Evolutionary conservation across 1,140 invertebrate species (phyloP).

Genomic region (Drosophila chauvacae): DNA sequence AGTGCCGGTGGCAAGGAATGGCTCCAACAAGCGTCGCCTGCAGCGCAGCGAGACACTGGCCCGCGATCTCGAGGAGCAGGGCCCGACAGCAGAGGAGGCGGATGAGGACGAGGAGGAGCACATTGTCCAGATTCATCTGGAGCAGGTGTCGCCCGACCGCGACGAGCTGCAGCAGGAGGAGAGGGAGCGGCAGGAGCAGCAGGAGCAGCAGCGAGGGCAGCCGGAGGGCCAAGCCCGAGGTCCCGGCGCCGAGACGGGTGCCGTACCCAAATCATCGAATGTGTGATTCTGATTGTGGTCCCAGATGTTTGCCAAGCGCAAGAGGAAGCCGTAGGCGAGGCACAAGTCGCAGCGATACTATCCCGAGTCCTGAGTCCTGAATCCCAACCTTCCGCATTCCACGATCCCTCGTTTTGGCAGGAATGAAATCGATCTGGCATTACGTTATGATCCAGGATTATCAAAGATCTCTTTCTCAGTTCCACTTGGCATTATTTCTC

Average conservation of each 20-base stretch:
- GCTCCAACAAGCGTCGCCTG: constrained; percentile 52
- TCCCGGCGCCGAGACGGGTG: constrained; percentile 43
- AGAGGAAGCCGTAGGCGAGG: constrained; percentile 45
- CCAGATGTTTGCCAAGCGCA: constrained; percentile 73
- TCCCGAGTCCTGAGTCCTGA: not conserved
- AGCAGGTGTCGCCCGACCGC: constrained; percentile 20
- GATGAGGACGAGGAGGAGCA: constrained; percentile 41
- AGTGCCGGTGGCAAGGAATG: constrained; percentile 48
- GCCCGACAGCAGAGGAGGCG: constrained; percentile 4
- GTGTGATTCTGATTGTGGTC: constrained; percentile 79
- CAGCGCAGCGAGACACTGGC: constrained; percentile 76
- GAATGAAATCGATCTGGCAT: not conserved
- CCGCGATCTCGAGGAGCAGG: constrained; percentile 63
- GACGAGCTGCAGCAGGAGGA: constrained; percentile 16
- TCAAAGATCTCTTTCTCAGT: not conserved
- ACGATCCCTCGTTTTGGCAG: not conserved
- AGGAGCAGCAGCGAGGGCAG: not conserved
- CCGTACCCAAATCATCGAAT: constrained; percentile 61
- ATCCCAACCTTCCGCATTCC: not conserved
- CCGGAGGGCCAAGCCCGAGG: constrained; percentile 8
- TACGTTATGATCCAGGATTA: not conserved
- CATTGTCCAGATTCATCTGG: constrained; percentile 64
- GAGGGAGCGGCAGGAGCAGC: not conserved
- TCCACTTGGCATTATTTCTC: not conserved
- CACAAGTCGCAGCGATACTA: not conserved